Evolutionary conservation across 2,797 vertebrate genomes (phyloP), one percentile per base, ranked within the genome.

Genomic region (Clarias platycephalus): DNA sequence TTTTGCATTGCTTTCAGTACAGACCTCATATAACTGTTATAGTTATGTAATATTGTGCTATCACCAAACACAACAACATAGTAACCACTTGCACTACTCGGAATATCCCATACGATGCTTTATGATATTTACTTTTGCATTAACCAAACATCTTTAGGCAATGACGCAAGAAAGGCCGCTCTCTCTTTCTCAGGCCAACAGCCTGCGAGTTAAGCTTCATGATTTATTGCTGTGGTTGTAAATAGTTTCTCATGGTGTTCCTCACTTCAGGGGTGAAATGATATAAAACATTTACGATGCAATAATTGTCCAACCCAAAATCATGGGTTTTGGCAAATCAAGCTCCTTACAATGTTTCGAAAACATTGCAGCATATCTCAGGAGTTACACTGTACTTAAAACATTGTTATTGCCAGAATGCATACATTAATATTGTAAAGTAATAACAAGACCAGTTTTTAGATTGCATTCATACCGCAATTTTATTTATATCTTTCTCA

Each of bases 201-300:
- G 62, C 58, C 37, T 66, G 31, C 63, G 84, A 85, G 63, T 79
- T 40, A 63, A 22, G 44, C 44, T 5, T 44, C 1, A 22, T 83
- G 85, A 64, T 79, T 86, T 83, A 83, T 68, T 31, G 40, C 18
- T 12, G 2, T 26, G 49, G 67, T 80, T 34, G 75, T 72, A 83
- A 83, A 66, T 60, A 66, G 44, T 75, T 74, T n/a, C 66, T 83
- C 76, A 31, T 64, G 58, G 64, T 71, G 66, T 49, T 58, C 34
- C 44, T 83, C 22, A 68, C 66, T 82, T 71, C 53, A 81, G 49
- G 64, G 63, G 12, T 70, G 64, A 28, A 70, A 58, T 8, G 0
- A 57, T 71, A 60, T 58, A 82, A 71, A 70, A 57, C n/a, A 28
- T 64, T 66, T 80, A 64, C 34, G 62, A 80, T 53, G 40, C n/a